Conservation (phyloP, 2,888 invertebrate species). For the Amblyjoppa proteus region DNA sequence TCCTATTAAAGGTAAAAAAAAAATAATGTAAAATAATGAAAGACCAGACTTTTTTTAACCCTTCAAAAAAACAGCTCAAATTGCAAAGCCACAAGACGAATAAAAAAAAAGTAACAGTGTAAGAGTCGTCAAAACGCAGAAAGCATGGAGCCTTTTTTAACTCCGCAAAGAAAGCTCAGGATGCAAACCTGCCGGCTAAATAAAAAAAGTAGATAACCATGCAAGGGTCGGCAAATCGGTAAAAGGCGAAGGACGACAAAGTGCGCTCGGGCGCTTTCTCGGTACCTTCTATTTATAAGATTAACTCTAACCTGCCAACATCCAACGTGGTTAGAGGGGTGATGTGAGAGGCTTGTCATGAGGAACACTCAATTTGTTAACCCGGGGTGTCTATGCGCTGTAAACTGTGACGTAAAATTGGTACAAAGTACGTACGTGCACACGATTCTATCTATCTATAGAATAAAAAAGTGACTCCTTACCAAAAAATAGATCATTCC, state of each 20-base stretch:
- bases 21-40: too few species aligned
- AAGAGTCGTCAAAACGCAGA: too few species aligned
- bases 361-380: not conserved
- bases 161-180: too few species aligned
- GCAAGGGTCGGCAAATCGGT: not conserved
- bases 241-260: not conserved
- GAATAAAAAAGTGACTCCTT: too few species aligned
- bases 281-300: conserved; percentile 79
- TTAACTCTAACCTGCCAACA: conserved; percentile 70
- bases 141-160: too few species aligned
- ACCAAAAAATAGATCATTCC: too few species aligned
- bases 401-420: conserved; percentile 20
- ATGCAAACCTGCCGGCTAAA: not conserved
- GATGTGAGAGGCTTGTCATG: not conserved
- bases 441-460: conserved; percentile 15
- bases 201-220: not conserved
- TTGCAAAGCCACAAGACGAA: too few species aligned
- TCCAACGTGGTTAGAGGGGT: conserved; percentile 22
- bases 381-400: not conserved
- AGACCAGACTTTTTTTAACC: too few species aligned
- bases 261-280: conserved; percentile 63
- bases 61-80: too few species aligned
- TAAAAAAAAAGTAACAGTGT: too few species aligned
- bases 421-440: not conserved
- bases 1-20: too few species aligned